Percentiles rank a stretch among this genome's conserved stretches.
Evolutionary conservation across 2,888 invertebrate species (phyloP).

Genomic region (Cremastobaeus sp.): DNA sequence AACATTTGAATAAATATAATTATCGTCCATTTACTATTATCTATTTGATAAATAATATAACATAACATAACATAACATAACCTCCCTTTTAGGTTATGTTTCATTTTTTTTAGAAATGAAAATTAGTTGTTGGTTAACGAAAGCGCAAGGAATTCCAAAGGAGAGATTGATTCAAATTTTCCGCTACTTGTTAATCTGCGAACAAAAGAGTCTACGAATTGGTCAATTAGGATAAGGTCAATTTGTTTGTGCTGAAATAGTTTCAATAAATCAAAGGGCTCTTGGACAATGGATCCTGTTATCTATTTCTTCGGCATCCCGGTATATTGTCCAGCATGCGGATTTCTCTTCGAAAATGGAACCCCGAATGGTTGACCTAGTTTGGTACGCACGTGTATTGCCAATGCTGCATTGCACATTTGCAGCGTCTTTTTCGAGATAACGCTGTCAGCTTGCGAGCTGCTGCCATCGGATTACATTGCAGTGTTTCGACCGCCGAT

Average conservation of each 20-base stretch:
- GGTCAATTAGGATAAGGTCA: constrained; percentile 22
- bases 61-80: too few species aligned
- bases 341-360: constrained; percentile 24
- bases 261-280: constrained; percentile 36
- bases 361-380: constrained; percentile 43
- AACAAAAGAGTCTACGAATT: too few species aligned
- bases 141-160: too few species aligned
- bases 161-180: background rate
- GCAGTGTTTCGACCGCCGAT: constrained; percentile 26
- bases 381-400: constrained; percentile 41
- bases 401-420: constrained; percentile 37
- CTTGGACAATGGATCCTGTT: constrained; percentile 8
- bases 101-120: too few species aligned
- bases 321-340: constrained; percentile 17
- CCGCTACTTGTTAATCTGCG: too few species aligned
- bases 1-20: too few species aligned
- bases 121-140: too few species aligned
- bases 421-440: constrained; percentile 43
- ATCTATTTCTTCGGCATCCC: constrained; percentile 10
- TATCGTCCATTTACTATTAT: too few species aligned
- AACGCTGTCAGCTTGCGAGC: constrained; percentile 22
- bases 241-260: constrained; percentile 22
- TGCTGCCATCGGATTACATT: constrained; percentile 7
- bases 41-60: too few species aligned
- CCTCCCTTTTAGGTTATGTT: too few species aligned